phyloP scores from a whole-genome alignment of 2,888 invertebrate genomes.

The Taphrorychus bicolor region DNA sequence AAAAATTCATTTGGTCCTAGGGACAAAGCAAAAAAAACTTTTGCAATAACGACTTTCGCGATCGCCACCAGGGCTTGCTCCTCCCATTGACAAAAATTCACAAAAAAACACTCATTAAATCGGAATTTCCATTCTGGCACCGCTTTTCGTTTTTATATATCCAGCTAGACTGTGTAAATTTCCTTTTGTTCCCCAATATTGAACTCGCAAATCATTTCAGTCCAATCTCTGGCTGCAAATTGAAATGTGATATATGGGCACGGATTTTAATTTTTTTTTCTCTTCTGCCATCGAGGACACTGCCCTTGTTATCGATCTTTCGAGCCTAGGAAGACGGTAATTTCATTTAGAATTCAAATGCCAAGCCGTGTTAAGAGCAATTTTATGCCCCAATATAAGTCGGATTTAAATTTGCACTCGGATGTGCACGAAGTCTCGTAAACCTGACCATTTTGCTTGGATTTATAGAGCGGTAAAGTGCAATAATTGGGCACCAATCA shows the following conservation, averaged over 20 bases:
- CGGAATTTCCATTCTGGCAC: slow-evolving; percentile 11
- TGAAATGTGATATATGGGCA: slow-evolving; percentile 37
- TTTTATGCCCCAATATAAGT: slow-evolving; percentile 17
- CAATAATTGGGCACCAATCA: slow-evolving; percentile 17
- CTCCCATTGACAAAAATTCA: slow-evolving; percentile 3
- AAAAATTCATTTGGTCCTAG: no score
- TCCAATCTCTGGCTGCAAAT: slow-evolving; percentile 31
- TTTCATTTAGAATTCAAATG: no score
- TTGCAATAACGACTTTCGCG: not conserved
- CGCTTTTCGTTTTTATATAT: slow-evolving; percentile 18
- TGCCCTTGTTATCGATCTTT: not conserved
- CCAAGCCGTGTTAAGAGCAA: not conserved
- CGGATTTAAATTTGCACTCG: slow-evolving; percentile 17
- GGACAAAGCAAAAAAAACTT: no score
- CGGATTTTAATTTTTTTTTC: slow-evolving; percentile 17
- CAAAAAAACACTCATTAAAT: slow-evolving; percentile 8
- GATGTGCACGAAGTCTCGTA: slow-evolving; percentile 27
- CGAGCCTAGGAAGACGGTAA: no score
- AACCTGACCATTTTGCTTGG: slow-evolving; percentile 23
- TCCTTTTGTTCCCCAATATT: slow-evolving; percentile 35
- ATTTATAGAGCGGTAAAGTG: slow-evolving; percentile 32
- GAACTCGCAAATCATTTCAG: slow-evolving; percentile 38
- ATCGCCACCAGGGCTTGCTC: not conserved
- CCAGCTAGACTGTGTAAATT: slow-evolving; percentile 29
- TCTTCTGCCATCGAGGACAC: not conserved